Evolutionary conservation across 2,797 vertebrate genomes (phyloP).

Genomic region (Brotula barbata): DNA sequence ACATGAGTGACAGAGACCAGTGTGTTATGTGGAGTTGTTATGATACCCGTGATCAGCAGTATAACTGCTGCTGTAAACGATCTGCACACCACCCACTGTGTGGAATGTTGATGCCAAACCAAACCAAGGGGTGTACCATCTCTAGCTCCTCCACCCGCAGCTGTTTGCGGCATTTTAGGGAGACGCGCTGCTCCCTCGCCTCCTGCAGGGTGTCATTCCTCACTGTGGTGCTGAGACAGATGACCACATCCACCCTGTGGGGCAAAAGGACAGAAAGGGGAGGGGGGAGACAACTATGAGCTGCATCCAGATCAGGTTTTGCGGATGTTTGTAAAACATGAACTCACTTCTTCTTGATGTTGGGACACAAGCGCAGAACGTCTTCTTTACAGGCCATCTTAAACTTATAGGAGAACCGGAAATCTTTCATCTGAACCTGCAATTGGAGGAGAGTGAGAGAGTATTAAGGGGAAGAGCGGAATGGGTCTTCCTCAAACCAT

Average conservation of each 20-base stretch:
- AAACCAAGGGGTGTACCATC: conserved; percentile 86
- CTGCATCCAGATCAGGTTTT: no score
- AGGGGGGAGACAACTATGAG: neutral
- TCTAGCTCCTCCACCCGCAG: conserved; percentile 95
- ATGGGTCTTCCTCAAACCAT: no score
- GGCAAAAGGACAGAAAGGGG: neutral
- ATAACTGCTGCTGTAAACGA: no score
- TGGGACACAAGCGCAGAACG: conserved; percentile 92
- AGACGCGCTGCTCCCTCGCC: conserved; percentile 90
- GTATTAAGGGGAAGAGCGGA: neutral
- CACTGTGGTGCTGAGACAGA: conserved; percentile 94
- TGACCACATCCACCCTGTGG: conserved; percentile 92
- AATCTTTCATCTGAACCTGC: conserved; percentile 97
- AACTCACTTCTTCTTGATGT: conserved; percentile 95
- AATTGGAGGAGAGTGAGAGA: neutral
- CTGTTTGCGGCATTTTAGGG: conserved; percentile 93
- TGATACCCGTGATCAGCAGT: no score
- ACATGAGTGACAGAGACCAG: no score
- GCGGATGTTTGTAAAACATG: neutral
- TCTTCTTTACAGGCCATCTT: conserved; percentile 99
- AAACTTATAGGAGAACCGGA: conserved; percentile 96
- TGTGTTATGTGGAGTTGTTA: no score
- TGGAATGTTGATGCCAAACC: no score
- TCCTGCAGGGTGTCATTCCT: conserved; percentile 96
- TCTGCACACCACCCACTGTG: no score